These are phyloP conservation scores for Gymnopithys bicolor DNA, from an alignment of 2,797 vertebrate genomes.

Conservation along the genomic window DNA sequence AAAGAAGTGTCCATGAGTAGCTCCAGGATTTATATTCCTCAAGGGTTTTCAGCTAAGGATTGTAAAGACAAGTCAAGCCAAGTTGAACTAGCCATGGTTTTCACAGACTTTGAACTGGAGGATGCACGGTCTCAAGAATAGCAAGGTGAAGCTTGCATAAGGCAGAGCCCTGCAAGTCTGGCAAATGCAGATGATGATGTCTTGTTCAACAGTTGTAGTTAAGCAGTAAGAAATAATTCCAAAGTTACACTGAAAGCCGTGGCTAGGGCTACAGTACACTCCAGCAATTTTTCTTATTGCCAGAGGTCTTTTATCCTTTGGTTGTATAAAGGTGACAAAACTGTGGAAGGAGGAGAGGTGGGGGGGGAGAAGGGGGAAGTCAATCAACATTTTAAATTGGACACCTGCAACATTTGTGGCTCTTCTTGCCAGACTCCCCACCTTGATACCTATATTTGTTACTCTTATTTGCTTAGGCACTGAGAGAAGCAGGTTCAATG, in stretches of 20 bases:
- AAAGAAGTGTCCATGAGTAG: neutral
- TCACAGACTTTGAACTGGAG: neutral
- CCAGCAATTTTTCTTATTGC: neutral
- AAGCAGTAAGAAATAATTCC: neutral
- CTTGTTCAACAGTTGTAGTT: neutral
- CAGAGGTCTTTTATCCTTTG: neutral
- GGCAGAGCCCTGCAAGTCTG: neutral
- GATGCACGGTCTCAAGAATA: neutral
- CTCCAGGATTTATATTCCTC: neutral
- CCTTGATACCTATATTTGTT: neutral
- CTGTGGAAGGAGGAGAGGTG: rapidly evolving
- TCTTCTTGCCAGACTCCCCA: rapidly evolving
- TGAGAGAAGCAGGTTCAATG: neutral
- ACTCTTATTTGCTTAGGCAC: neutral
- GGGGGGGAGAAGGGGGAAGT: too few species aligned
- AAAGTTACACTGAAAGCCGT: neutral
- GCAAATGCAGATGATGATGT: neutral
- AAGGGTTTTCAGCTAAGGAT: neutral
- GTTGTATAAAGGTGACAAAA: neutral
- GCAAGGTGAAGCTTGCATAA: neutral
- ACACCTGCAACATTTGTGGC: neutral
- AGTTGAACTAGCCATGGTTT: neutral
- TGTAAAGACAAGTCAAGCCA: neutral
- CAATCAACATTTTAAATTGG: neutral
- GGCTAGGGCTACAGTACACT: neutral